Evolutionary conservation across 1,140 invertebrate species (phyloP), one percentile per base, ranked within the genome.

Genomic region (Drosophila pachea): DNA sequence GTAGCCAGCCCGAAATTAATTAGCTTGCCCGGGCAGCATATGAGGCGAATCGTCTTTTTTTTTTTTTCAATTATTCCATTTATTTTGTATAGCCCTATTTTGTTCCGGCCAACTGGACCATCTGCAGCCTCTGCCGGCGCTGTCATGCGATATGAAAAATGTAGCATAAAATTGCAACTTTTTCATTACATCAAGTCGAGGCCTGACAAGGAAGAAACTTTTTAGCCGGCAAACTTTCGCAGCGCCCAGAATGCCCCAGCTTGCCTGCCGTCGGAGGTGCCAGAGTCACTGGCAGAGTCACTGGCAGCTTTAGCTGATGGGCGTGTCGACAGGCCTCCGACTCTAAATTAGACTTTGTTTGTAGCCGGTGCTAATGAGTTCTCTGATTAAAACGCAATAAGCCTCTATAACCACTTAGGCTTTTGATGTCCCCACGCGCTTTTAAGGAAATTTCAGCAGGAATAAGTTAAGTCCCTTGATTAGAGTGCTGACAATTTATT

Each of bases 181-280:
- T 84, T 79, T 76, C 63, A 79, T 79, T 75, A 78, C 60, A 83
- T 79, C 81, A 83, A 83, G 68, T 76, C 86, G 79, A 78, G 62
- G 76, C 61, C 76, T 79, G 79, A 38, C 68, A 68, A 62, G 54
- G 45, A 50, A 62, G 69, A 83, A 79, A 54, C 73, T 83, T 83
- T 67, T 32, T 35, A 64, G 53, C 48, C 62, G 54, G 43, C 55
- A 58, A 68, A 63, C 67, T 73, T 68, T 45, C 59, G 35, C 45
- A 32, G 47, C 36, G 9, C 42, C 14, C 50, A 63, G 16, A n/a
- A 43, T 14, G 40, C 40, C 40, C 22, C 12, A 22, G 22, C 22
- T 22, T 22, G 22, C 3, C 22, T 1, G 22, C 22, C 22, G 1
- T 22, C 22, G 22, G 22, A 22, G 22, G 22, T n/a, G 16, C 14